phyloP scores from a whole-genome alignment of 2,113 vertebrate species.

The Ascaphus truei region DNA sequence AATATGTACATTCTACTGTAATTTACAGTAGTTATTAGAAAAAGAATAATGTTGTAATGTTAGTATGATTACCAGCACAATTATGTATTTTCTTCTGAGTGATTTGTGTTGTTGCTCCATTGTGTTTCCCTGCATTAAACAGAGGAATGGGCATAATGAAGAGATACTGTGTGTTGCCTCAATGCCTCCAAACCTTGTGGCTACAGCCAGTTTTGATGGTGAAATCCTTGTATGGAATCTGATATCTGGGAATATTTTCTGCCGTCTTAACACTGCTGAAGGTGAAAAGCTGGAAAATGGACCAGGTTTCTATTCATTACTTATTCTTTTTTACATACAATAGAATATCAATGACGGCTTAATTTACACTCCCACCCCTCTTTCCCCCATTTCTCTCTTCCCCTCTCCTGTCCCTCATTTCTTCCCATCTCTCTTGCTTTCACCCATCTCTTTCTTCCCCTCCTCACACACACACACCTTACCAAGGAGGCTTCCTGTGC shows the following conservation, averaged over 20 bases:
- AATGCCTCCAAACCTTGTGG: constrained; percentile 27
- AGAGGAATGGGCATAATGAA: constrained; percentile 25
- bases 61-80: too few relatives aligned
- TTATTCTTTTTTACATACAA: neutral
- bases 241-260: constrained; percentile 11
- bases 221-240: constrained; percentile 35
- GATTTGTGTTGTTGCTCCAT: too few relatives aligned
- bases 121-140: neutral
- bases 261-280: neutral
- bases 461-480: too few relatives aligned
- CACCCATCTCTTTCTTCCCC: too few relatives aligned
- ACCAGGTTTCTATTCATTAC: constrained; percentile 3
- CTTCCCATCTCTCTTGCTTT: too few relatives aligned
- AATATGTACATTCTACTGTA: too few relatives aligned
- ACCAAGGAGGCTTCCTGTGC: too few relatives aligned
- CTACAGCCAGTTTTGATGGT: constrained; percentile 25
- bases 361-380: neutral
- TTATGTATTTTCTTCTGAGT: too few relatives aligned
- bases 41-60: too few relatives aligned
- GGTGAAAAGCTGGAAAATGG: neutral
- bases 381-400: neutral
- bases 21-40: too few relatives aligned
- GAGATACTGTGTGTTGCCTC: constrained; percentile 34
- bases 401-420: too few relatives aligned
- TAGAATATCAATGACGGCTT: too few relatives aligned